Evolutionary conservation across 2,888 invertebrate species (phyloP).

Genomic region (Cephus runcator): DNA sequence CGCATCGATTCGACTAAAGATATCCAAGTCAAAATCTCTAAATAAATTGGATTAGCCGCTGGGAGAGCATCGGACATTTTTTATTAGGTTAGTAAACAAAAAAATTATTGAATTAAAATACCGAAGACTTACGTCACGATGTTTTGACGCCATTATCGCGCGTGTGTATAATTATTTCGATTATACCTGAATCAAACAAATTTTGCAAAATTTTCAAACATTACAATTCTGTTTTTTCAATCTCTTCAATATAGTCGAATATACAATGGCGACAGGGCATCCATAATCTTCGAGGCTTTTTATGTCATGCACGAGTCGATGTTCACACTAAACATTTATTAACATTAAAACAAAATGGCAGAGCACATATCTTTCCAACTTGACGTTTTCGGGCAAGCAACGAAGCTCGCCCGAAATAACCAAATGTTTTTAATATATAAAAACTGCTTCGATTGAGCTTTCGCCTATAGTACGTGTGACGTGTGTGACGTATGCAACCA

Average conservation of each 20-base stretch:
- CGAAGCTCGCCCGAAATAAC: background rate
- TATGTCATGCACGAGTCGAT: constrained; percentile 55
- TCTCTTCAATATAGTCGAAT: background rate
- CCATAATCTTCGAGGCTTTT: constrained; percentile 32
- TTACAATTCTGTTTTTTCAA: constrained; percentile 1
- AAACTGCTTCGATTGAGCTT: background rate
- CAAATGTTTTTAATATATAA: background rate
- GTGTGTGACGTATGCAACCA: background rate
- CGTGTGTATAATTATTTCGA: background rate
- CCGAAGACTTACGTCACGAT: background rate
- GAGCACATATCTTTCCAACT: constrained; percentile 62
- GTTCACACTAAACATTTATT: constrained; percentile 40
- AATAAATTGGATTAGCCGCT: constrained; percentile 40
- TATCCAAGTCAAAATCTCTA: constrained; percentile 11
- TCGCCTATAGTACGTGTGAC: background rate
- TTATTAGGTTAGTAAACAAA: constrained; percentile 50
- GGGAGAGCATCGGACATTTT: constrained; percentile 39
- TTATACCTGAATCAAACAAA: background rate
- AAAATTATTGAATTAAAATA: constrained; percentile 4
- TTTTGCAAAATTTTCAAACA: background rate
- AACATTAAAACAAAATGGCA: constrained; percentile 30
- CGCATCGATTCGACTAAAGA: constrained; percentile 16
- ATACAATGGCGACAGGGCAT: constrained; percentile 32
- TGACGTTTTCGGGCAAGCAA: constrained; percentile 8
- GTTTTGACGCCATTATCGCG: background rate